Conservation (phyloP, 2,888 invertebrate species). For the Drosophila seclusa region DNA sequence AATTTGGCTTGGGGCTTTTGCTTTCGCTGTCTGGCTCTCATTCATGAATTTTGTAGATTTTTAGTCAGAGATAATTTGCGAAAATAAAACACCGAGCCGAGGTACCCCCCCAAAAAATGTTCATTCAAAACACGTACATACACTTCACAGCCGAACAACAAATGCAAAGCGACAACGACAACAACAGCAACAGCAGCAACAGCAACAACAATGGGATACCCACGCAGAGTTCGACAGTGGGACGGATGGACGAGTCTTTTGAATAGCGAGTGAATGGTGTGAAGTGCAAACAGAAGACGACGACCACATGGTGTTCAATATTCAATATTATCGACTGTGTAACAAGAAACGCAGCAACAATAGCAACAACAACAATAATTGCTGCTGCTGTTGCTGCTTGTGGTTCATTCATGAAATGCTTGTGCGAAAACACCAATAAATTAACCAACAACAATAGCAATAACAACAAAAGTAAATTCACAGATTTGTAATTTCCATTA, state of each 20-base stretch:
- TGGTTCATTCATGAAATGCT: constrained; percentile 70
- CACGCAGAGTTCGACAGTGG: constrained; percentile 21
- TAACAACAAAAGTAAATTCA: constrained; percentile 20
- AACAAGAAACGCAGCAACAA: constrained; percentile 38
- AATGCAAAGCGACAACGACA: constrained; percentile 58
- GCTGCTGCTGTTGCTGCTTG: constrained; percentile 24
- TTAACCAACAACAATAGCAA: constrained; percentile 27
- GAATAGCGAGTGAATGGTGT: constrained; percentile 43
- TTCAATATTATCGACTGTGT: constrained; percentile 68
- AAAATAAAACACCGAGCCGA: constrained; percentile 52
- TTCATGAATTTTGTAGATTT: constrained; percentile 75
- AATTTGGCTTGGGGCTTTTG: constrained; percentile 48
- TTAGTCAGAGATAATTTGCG: constrained; percentile 67
- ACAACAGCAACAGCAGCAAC: constrained; percentile 16
- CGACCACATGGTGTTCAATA: constrained; percentile 55
- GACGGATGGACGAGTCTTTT: constrained; percentile 23
- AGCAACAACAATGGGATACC: constrained; percentile 26
- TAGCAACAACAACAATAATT: constrained; percentile 22
- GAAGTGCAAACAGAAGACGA: constrained; percentile 58
- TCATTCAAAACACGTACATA: constrained; percentile 73
- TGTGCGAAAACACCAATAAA: constrained; percentile 54
- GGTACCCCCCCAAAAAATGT: constrained; percentile 36
- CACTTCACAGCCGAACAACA: constrained; percentile 54
- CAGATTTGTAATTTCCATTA: constrained; percentile 57
- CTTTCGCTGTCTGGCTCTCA: constrained; percentile 54